A percentile compares a stretch with the other conserved stretches of the same genome.
These are phyloP conservation scores for Cephalopterus ornatus DNA, from an alignment of 2,113 vertebrate genomes.

Conservation along the genomic window DNA sequence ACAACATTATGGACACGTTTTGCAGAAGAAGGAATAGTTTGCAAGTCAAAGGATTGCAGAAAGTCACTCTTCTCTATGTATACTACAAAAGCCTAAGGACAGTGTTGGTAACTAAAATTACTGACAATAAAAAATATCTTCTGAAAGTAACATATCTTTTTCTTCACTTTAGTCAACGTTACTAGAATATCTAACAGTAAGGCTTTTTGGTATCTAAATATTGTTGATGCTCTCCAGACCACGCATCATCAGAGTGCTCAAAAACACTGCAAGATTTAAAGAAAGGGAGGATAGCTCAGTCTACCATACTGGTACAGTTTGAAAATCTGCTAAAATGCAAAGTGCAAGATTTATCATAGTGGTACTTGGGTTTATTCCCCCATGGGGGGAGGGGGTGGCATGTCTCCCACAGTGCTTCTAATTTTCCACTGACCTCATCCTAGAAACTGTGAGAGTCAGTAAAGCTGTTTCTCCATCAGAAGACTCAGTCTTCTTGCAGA, in stretches of 20 bases:
- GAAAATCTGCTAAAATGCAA: not conserved
- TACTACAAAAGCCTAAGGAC: not conserved
- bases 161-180: not conserved
- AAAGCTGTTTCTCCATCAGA: not conserved
- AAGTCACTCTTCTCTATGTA: not conserved
- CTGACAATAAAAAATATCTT: not conserved
- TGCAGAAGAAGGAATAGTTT: not conserved
- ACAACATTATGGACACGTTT: not conserved
- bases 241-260: not conserved
- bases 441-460: not conserved
- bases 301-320: not conserved
- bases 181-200: not conserved
- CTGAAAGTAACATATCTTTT: not conserved
- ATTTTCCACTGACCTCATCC: not conserved
- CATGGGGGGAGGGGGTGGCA: not conserved
- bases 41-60: not conserved
- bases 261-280: not conserved
- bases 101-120: not conserved
- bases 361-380: not conserved
- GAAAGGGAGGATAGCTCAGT: not conserved
- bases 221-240: not conserved
- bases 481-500: not conserved
- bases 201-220: not conserved
- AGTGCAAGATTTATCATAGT: not conserved
- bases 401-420: not conserved